These are phyloP conservation scores for Lagopus leucura DNA, from an alignment of 2,113 vertebrate genomes.

Conservation along the genomic window DNA sequence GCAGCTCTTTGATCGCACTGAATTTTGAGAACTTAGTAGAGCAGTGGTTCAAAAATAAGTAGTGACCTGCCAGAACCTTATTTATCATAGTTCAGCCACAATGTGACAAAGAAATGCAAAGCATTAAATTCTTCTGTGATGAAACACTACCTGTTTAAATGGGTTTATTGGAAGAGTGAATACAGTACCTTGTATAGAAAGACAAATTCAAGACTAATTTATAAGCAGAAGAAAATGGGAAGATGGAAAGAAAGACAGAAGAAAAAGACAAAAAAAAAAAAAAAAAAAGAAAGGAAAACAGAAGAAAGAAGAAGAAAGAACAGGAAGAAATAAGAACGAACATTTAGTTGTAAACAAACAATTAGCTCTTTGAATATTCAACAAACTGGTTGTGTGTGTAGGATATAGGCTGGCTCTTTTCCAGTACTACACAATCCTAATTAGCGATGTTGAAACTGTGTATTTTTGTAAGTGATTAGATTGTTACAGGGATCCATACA, in stretches of 20 bases:
- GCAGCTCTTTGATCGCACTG: background rate
- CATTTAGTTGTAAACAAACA: background rate
- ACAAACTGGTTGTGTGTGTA: constrained; percentile 35
- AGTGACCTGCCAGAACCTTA: background rate
- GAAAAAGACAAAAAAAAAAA: too few relatives aligned
- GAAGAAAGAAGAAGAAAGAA: background rate
- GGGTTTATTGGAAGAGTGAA: background rate
- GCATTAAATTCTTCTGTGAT: background rate
- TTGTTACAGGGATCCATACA: constrained; percentile 32
- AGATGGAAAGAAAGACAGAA: too few relatives aligned
- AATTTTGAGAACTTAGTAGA: background rate
- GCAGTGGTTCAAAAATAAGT: constrained; percentile 6
- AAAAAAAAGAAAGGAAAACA: too few relatives aligned
- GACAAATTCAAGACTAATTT: background rate
- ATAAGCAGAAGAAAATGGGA: background rate
- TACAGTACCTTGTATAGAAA: background rate
- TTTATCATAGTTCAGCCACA: background rate
- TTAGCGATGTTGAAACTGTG: constrained; percentile 57
- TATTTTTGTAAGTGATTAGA: constrained; percentile 73
- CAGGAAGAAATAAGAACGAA: background rate
- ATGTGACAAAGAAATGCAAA: background rate
- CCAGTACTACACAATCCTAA: constrained; percentile 61
- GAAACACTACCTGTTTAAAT: background rate
- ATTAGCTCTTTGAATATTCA: background rate
- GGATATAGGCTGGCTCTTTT: constrained; percentile 36